Base-by-base conservation (phyloP, 2,888 invertebrate species). In the Sesamia inferens region DNA sequence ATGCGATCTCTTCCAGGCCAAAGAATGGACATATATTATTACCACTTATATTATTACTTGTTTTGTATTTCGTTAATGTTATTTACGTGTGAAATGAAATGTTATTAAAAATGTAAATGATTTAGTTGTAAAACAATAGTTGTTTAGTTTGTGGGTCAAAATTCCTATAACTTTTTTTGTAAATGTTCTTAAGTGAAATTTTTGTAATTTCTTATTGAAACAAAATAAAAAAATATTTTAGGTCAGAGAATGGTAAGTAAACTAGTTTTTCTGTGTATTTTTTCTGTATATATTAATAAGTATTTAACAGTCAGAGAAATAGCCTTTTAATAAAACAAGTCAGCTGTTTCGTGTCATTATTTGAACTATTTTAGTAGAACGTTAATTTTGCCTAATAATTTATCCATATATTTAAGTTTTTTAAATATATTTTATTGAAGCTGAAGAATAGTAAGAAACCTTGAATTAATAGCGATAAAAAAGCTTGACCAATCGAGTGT, bases 391-490 rank as follows among this genome's bases (percentile, higher is more conserved):
- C 3, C 19, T 13, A 19, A 8, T 16, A 24, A 42, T 42, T 2
- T 5, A 16, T 59, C 16, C 16, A 13, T 44, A 11, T 44, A 31
- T 22, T 59, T 7, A 16, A 39, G 2, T 22, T 7, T 13, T 22
- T 24, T 22, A 24, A 24, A 24, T 5, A 1, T 8, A 22, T 24
- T 19, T 8, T 42, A 22, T 16, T 8, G 62, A 62, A 57, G 7
- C 19, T 51, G 22, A 4, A 42, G 42, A 65, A 0, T 68, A 47
- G 10, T 68, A 19, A 69, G 5, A 7, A 39, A 39, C 66, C 31
- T 47, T 68, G 16, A 51, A 47, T 39, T 39, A 22, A 24, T 76
- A 31, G 42, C 31, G 3, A 67, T 0, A n/a, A 71, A 31, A 42
- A n/a, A 31, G 6, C 22, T 8, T 62, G 7, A 57, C 5, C 1